Conservation (phyloP, 2,113 vertebrate species). For the Cynopterus brachyotis region DNA sequence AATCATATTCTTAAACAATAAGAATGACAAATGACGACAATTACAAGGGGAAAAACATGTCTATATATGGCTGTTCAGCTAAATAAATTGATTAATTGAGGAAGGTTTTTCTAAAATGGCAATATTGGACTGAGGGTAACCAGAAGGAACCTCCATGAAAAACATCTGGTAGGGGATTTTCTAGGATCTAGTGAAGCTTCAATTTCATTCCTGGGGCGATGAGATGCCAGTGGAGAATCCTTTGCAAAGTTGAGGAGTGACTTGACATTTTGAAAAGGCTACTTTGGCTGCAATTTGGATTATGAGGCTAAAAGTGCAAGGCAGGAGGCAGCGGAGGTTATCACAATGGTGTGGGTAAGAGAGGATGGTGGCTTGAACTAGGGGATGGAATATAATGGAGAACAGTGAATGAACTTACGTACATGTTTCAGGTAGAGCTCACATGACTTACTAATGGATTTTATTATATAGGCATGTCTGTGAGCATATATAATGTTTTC, state of each 20-base stretch:
- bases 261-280: not conserved
- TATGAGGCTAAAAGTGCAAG: not conserved
- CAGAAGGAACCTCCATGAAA: not conserved
- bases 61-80: not conserved
- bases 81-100: not conserved
- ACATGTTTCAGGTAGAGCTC: not conserved
- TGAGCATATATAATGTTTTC: not conserved
- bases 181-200: not conserved
- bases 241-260: not conserved
- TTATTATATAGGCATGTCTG: not conserved
- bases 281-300: not conserved
- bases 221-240: not conserved
- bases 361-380: no score
- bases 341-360: fast-evolving
- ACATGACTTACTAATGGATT: not conserved
- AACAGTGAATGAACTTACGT: fast-evolving
- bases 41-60: not conserved
- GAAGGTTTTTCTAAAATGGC: not conserved
- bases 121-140: not conserved
- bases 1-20: not conserved
- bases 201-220: not conserved
- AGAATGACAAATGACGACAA: not conserved
- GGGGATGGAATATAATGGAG: fast-evolving
- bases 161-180: not conserved
- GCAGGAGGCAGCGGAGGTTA: not conserved